Conservation (phyloP, 2,113 vertebrate genomes). For the Odocoileus hemionus region DNA sequence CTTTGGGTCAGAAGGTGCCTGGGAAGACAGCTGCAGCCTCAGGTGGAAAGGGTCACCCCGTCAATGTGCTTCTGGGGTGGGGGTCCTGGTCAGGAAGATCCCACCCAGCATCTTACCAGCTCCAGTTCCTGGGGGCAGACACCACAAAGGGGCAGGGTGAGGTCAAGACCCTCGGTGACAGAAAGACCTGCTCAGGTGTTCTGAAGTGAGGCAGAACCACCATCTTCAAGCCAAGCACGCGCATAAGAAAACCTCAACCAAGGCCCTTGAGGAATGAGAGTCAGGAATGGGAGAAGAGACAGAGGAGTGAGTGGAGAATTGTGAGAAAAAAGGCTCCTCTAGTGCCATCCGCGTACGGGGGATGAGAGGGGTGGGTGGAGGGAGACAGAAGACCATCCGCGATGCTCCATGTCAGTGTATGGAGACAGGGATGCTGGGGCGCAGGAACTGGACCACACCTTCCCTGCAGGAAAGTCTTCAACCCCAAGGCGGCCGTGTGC, state of each 20-base stretch:
- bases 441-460: not conserved
- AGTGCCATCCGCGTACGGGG: too few relatives aligned
- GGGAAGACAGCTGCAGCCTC: not conserved
- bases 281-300: not conserved
- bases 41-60: not conserved
- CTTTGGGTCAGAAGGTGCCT: not conserved
- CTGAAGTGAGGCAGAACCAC: not conserved
- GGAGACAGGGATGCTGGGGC: not conserved
- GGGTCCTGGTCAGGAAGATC: not conserved
- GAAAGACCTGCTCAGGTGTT: not conserved
- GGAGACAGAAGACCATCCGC: not conserved
- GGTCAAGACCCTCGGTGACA: not conserved
- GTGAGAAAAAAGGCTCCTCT: not conserved
- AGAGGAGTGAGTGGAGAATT: not conserved
- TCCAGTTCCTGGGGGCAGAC: not conserved
- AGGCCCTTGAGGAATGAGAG: not conserved
- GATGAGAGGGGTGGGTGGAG: accelerated
- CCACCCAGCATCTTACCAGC: not conserved
- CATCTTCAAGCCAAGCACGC: not conserved
- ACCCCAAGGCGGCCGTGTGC: not conserved
- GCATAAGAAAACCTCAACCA: not conserved
- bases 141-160: not conserved
- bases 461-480: not conserved
- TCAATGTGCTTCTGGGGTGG: not conserved
- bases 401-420: too few relatives aligned